These are phyloP conservation scores for Plebejus argus DNA, from an alignment of 2,888 invertebrate species.

Conservation along the genomic window DNA sequence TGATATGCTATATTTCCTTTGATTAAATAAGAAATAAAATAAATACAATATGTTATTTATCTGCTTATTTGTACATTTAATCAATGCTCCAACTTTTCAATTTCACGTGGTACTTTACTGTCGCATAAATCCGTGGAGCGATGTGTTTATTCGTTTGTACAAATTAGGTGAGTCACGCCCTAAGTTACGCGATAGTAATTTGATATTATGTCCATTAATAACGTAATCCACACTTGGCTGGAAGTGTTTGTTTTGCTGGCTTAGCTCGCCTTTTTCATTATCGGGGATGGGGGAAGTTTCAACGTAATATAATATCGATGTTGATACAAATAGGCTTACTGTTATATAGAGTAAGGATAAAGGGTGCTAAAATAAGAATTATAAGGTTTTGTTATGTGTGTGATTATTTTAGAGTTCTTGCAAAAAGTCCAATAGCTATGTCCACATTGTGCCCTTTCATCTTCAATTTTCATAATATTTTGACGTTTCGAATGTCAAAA, in stretches of 20 bases:
- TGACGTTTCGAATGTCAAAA: too few species aligned
- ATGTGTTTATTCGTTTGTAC: conserved; percentile 66
- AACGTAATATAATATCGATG: not conserved
- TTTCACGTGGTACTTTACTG: conserved; percentile 54
- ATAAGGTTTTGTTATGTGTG: too few species aligned
- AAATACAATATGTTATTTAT: not conserved
- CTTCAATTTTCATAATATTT: too few species aligned
- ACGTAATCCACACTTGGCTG: conserved; percentile 20
- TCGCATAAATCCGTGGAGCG: conserved; percentile 64
- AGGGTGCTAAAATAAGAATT: not conserved
- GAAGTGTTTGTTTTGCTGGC: conserved; percentile 26
- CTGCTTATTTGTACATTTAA: not conserved
- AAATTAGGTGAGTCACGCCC: conserved; percentile 73
- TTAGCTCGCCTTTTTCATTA: conserved; percentile 1
- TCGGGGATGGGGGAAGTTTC: not conserved
- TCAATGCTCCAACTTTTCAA: not conserved
- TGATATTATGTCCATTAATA: conserved; percentile 28
- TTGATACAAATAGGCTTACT: not conserved
- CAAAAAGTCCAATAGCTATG: too few species aligned
- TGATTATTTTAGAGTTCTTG: too few species aligned
- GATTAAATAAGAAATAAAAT: not conserved
- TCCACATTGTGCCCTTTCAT: too few species aligned
- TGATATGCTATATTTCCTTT: not conserved
- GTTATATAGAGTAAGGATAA: not conserved
- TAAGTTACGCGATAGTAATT: conserved; percentile 58